Base-by-base conservation (phyloP, 2,888 invertebrate genomes). In the Acanthosepion lycidas region DNA sequence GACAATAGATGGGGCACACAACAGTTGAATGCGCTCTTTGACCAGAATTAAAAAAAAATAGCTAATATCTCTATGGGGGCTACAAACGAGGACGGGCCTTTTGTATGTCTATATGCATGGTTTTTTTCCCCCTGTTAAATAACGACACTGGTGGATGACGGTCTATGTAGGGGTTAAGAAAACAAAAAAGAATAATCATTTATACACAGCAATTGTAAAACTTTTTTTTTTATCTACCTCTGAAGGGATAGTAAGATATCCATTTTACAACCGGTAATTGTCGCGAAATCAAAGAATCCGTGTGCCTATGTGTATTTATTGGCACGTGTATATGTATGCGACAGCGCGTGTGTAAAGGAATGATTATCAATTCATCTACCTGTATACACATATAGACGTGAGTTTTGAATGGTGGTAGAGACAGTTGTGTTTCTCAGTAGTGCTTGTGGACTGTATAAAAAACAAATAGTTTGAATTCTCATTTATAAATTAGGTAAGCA, bases 261-360 rank as follows among this genome's bases (percentile, higher is more conserved):
- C 64, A 64, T 64, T 64, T 64, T 64, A 64, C 64, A 64, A 64
- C 64, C 64, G 64, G 64, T 64, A 64, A 64, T 64, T 64, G 64
- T 64, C 64, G 64, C 64, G 64, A 23, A 64, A 64, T 64, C 64
- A 64, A 64, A 64, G 64, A 23, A 64, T 64, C 64, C 8, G 26
- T 64, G 28, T 64, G 8, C 26, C 64, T 26, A 6, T 64, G 64
- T 64, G 64, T 64, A 23, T 28, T 8, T 26, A 64, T 4, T 64
- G 64, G 64, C 64, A 64, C 64, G 64, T 64, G 64, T 64, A 28
- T 64, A 26, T 64, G 64, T 26, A 26, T 23, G 64, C 64, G 28
- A 8, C 26, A 28, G 28, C 64, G 64, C 26, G 64, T 26, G 64
- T 64, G 64, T 64, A 26, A 64, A 64, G 64, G 64, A 64, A 64